Percentiles rank a stretch among this genome's conserved stretches.
phyloP scores from a whole-genome alignment of 2,888 invertebrate species.

The Agrochola lychnidis region DNA sequence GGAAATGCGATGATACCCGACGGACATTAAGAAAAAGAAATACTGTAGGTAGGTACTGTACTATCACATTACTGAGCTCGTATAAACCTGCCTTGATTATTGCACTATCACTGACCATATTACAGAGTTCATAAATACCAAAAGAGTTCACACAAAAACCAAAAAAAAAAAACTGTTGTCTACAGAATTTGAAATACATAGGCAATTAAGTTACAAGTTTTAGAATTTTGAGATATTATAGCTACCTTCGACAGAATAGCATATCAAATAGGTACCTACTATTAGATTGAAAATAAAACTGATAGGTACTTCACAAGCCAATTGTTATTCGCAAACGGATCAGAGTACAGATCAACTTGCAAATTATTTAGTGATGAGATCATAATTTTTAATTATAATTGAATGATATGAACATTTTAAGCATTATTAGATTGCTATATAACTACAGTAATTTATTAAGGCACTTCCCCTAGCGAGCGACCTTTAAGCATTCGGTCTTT shows the following conservation, averaged over 20 bases:
- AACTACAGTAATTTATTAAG: neutral
- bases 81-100: neutral
- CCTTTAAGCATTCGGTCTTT: too few relatives aligned
- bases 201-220: neutral
- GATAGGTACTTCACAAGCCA: constrained; percentile 3
- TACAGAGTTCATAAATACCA: neutral
- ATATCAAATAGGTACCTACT: neutral
- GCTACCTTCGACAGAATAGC: neutral
- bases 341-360: constrained; percentile 59
- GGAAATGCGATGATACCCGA: too few relatives aligned
- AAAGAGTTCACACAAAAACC: neutral
- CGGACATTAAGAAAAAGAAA: too few relatives aligned
- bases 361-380: constrained; percentile 62
- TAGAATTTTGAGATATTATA: neutral
- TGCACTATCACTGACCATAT: constrained; percentile 2
- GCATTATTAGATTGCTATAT: constrained; percentile 50
- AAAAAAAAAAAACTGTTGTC: neutral
- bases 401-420: neutral
- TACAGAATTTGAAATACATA: constrained; percentile 2
- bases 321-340: constrained; percentile 50
- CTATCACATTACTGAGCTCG: too few relatives aligned
- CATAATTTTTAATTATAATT: constrained; percentile 32
- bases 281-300: neutral
- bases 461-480: too few relatives aligned
- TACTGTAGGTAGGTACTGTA: too few relatives aligned